These are phyloP conservation scores for Callorhinus ursinus DNA, from an alignment of 2,113 vertebrate genomes.

Conservation along the genomic window DNA sequence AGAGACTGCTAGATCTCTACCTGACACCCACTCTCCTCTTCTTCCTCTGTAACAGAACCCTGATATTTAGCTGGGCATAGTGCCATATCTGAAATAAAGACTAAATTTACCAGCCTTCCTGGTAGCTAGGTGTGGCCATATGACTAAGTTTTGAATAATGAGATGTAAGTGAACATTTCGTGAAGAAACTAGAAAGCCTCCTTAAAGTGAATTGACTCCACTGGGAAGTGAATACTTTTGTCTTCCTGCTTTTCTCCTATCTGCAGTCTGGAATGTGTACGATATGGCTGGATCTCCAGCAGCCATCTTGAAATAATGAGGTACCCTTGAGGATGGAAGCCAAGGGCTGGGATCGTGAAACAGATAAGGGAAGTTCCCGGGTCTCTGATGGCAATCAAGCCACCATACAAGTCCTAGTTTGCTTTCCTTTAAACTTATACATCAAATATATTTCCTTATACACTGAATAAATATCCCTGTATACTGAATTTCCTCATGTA, in stretches of 20 bases:
- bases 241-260: background rate
- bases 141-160: background rate
- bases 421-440: background rate
- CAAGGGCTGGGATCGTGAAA: background rate
- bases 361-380: background rate
- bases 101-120: background rate
- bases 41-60: background rate
- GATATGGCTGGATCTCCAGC: background rate
- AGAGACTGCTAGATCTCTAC: background rate
- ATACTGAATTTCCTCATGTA: background rate
- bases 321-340: background rate
- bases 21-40: background rate
- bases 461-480: background rate
- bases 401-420: background rate
- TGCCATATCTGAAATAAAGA: background rate
- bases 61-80: background rate
- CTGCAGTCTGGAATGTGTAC: background rate
- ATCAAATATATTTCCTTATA: background rate
- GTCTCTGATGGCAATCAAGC: background rate
- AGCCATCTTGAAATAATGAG: conserved; percentile 28
- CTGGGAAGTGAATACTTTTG: background rate
- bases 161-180: background rate
- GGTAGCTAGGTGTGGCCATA: background rate
- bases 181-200: background rate
- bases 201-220: background rate